Base-by-base conservation (phyloP, 2,797 vertebrate species). In the Hapalemur alaotrensis region DNA sequence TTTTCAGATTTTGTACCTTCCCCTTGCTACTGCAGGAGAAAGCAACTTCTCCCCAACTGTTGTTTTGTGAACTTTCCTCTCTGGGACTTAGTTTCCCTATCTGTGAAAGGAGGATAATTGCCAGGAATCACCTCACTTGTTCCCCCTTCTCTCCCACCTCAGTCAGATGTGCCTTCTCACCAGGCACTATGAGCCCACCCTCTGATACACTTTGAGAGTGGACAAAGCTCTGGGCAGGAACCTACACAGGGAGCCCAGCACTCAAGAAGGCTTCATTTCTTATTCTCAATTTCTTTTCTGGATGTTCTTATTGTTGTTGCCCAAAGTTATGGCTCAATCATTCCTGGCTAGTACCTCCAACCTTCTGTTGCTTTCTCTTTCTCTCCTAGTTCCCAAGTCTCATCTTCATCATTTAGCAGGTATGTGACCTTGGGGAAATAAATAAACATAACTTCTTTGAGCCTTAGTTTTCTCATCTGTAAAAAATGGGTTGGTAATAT, bases 401-500 rank as follows among this genome's bases (percentile, higher is more conserved):
- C 69, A 43, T 76, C 67, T 69, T 75, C 5, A 72, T 46, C 35
- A 59, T 17, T 46, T 52, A 65, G 81, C 30, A 82, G 69, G 22
- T n/a, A 13, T 46, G 22, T 46, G 50, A 86, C 7, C 30, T 75
- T 57, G 8, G 89, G 30, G 46, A 90, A 95, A 87, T 35, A 83
- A 65, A 17, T 65, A 65, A 35, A 43, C 1, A 41, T 82, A 38
- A 65, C n/a, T 84, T 80, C n/a, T 72, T n/a, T n/a, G 35, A 91
- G 65, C 30, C 11, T 95, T 52, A 73, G n/a, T 96, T 95, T 95
- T 96, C 80, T 92, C 41, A 81, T 57, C 65, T 81, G 22, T 89
- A 11, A 89, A 63, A 78, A 93, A 59, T 46, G 30, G 20, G 13
- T 76, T 57, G 46, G 67, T 93, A 63, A 67, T 83, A 70, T 92